Conservation (phyloP, 2,113 vertebrate species). For the Eubucco bourcierii region DNA sequence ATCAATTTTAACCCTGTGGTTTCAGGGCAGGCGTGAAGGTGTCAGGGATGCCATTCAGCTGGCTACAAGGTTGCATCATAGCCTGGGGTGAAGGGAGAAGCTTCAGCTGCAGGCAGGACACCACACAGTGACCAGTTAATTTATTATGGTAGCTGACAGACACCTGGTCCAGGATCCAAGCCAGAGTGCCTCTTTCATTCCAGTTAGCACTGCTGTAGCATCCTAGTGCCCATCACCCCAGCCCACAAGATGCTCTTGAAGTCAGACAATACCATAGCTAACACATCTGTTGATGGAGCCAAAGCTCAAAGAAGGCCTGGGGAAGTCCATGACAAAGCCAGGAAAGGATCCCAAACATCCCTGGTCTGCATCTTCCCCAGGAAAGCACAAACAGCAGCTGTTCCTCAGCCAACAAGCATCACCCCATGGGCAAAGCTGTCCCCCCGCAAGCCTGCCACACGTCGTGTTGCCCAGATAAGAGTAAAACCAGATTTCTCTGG, state of each 20-base stretch:
- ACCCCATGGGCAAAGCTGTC: background rate
- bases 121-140: background rate
- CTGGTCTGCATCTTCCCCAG: background rate
- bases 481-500: background rate
- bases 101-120: background rate
- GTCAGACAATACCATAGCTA: background rate
- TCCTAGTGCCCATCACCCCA: background rate
- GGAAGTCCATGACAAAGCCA: background rate
- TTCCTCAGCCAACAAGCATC: background rate
- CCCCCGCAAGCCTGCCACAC: background rate
- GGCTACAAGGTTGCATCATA: background rate
- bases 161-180: background rate
- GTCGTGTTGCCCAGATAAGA: background rate
- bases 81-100: background rate
- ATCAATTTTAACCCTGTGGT: background rate
- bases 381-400: background rate
- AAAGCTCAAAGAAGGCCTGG: background rate
- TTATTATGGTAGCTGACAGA: background rate
- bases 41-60: background rate
- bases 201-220: background rate
- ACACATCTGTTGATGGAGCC: background rate
- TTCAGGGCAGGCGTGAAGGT: background rate
- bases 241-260: background rate
- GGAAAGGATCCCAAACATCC: background rate
- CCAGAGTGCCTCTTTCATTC: background rate